These are phyloP conservation scores for Naso thynnoides DNA, from an alignment of 2,797 vertebrate genomes.

Conservation along the genomic window DNA sequence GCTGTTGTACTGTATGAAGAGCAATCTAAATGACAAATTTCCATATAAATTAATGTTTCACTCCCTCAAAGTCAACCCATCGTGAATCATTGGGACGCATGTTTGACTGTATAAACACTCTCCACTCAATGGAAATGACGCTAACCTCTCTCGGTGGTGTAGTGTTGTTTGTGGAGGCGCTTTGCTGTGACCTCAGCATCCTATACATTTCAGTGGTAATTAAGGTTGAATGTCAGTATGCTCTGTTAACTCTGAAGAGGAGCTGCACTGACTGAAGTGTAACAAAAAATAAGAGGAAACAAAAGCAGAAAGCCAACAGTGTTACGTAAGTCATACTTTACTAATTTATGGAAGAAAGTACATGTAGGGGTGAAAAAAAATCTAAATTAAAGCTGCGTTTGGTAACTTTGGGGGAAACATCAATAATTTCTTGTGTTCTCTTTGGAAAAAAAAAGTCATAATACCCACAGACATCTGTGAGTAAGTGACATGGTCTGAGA, in stretches of 20 bases:
- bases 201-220: conserved; percentile 24
- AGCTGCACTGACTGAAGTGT: neutral
- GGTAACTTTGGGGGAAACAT: no score
- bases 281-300: neutral
- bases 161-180: conserved; percentile 16
- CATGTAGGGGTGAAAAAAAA: no score
- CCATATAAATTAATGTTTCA: conserved; percentile 67
- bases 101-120: conserved; percentile 38
- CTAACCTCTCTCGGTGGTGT: conserved; percentile 8
- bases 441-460: no score
- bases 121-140: conserved; percentile 26
- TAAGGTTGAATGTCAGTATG: conserved; percentile 18
- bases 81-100: conserved; percentile 32
- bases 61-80: conserved; percentile 43
- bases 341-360: no score
- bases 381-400: no score
- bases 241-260: conserved; percentile 10
- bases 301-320: neutral
- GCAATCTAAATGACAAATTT: conserved; percentile 63
- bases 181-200: conserved; percentile 35
- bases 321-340: no score
- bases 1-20: conserved; percentile 13
- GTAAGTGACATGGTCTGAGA: no score
- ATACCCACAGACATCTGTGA: no score
- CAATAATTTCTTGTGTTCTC: no score